These are phyloP conservation scores for Sceloporus tristichus DNA, from an alignment of 2,113 vertebrate species.

Conservation along the genomic window DNA sequence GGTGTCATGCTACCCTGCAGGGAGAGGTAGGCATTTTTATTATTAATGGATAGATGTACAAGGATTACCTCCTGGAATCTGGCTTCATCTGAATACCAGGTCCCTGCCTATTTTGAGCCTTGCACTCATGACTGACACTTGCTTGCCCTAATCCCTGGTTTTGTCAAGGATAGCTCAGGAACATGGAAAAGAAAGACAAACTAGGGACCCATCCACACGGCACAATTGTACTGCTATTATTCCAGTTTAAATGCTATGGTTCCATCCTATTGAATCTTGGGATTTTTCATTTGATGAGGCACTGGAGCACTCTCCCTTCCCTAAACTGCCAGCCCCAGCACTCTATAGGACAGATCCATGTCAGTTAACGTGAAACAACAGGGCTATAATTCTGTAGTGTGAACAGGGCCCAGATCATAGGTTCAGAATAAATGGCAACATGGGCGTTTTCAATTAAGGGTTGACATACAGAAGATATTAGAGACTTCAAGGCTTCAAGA, in stretches of 20 bases:
- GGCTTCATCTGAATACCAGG: neutral
- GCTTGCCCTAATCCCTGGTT: neutral
- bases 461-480: neutral
- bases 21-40: conserved; percentile 36
- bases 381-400: too few species aligned
- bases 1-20: conserved; percentile 10
- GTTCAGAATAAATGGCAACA: neutral
- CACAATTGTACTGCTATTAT: too few species aligned
- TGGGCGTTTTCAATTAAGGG: neutral
- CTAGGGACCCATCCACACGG: too few species aligned
- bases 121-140: too few species aligned
- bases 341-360: too few species aligned
- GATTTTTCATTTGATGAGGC: too few species aligned
- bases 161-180: neutral
- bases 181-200: neutral
- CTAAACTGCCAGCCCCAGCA: too few species aligned
- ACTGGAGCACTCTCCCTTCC: too few species aligned
- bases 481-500: neutral
- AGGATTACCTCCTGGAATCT: conserved; percentile 19
- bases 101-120: conserved; percentile 12
- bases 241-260: too few species aligned
- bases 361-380: too few species aligned
- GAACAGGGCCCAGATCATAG: neutral
- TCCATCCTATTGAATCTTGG: too few species aligned
- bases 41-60: conserved; percentile 25